A percentile compares a stretch with the other conserved stretches of the same genome.
Conservation (phyloP, 2,797 vertebrate genomes). For the Merluccius polli region DNA sequence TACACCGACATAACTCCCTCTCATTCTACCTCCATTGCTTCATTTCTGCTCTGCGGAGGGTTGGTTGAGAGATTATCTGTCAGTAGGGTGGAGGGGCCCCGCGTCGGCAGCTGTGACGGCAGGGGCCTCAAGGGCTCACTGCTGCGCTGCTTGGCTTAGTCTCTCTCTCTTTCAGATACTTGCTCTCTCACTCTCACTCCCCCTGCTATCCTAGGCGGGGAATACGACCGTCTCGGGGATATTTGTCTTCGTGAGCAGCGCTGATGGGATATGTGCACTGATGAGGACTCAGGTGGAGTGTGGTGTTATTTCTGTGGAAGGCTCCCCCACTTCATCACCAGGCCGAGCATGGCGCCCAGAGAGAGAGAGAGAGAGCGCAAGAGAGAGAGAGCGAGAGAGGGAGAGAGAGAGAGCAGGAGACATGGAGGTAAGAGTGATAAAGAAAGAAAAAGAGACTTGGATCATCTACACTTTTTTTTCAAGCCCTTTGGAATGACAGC, state of each 20-base stretch:
- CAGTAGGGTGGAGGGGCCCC: conserved; percentile 53
- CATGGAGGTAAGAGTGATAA: not conserved
- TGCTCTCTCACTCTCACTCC: not conserved
- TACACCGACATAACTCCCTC: conserved; percentile 19
- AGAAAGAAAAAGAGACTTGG: not conserved
- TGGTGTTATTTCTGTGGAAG: conserved; percentile 73
- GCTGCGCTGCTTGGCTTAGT: conserved; percentile 41
- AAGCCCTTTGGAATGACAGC: not conserved
- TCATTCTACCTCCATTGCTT: conserved; percentile 45
- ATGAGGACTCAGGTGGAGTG: conserved; percentile 75
- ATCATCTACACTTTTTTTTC: not conserved
- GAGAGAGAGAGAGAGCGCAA: conserved; percentile 3
- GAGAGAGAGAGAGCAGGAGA: not conserved
- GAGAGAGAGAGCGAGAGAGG: not conserved
- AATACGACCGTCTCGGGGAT: conserved; percentile 66
- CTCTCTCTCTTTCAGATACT: not conserved
- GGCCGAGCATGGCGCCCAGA: conserved; percentile 40
- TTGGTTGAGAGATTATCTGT: conserved; percentile 64
- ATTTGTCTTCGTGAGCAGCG: conserved; percentile 71
- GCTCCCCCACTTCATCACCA: conserved; percentile 65
- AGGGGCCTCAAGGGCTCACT: conserved; percentile 59
- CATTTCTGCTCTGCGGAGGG: conserved; percentile 46
- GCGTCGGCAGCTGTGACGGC: conserved; percentile 51
- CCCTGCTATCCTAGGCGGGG: conserved; percentile 48
- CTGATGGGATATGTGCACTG: conserved; percentile 74